Evolutionary conservation across 2,888 invertebrate species (phyloP), one percentile per base, ranked within the genome.

Genomic region (Helleia helle): DNA sequence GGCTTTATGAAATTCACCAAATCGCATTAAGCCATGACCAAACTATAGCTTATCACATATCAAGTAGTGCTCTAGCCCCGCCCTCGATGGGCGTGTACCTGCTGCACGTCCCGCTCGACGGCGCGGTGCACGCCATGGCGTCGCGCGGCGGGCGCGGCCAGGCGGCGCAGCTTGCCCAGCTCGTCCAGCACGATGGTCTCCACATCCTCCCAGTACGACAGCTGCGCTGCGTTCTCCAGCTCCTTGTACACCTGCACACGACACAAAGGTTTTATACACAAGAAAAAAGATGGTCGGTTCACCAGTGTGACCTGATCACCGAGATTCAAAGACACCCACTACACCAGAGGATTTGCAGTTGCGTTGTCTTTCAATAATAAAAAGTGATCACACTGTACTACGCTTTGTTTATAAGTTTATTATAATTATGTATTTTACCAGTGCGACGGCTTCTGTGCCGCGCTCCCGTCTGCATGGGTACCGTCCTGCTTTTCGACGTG

Each of bases 191-290:
- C 97, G 51, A 99, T 97, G 25, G 95, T 94, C 40, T 95, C 94
- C 60, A 99, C 95, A 70, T 99, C 99, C 59, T 92, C 90, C 99
- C 99, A 99, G 79, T 97, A 99, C 62, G 93, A 91, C 38, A 91
- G 88, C 74, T 98, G 95, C 52, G 90, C 92, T 5, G 93, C 93
- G 58, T 92, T 90, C 75, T 99, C 98, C 55, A 99, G 75, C 79
- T 97, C 94, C 65, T 95, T 93, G 74, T 98, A 97, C 5, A 94
- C 88, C 86, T 86, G 59, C 4, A 15, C 26, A 5, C 14, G 25
- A 4, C 3, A 17, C 26, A 27, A 12, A 1, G 9, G 7, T 8
- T 14, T 5, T 12, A 6, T 14, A 6, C 14, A 8, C 12, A 6
- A n/a, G n/a, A n/a, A n/a, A n/a, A n/a, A n/a, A n/a, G n/a, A n/a